phyloP scores from a whole-genome alignment of 2,113 vertebrate species.

The Stegostoma tigrinum region DNA sequence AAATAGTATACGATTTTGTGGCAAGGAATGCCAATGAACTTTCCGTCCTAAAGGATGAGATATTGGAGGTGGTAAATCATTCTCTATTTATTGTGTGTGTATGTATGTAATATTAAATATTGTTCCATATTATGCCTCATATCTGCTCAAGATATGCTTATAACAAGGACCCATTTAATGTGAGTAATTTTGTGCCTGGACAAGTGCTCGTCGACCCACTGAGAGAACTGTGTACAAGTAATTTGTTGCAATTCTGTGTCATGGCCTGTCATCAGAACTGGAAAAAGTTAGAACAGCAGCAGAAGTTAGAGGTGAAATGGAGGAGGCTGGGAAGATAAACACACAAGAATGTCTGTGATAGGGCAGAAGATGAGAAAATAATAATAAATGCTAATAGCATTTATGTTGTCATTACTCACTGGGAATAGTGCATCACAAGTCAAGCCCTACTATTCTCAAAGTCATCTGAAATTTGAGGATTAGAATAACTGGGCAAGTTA shows the following conservation, averaged over 20 bases:
- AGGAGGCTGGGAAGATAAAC: no score
- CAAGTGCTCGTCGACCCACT: not conserved
- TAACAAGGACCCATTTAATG: not conserved
- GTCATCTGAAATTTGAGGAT: no score
- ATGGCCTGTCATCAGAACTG: not conserved
- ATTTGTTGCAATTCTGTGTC: not conserved
- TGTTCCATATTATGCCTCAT: not conserved
- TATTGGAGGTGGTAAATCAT: slow-evolving; percentile 70
- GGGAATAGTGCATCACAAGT: no score
- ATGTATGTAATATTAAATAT: not conserved
- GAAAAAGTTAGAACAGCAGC: no score
- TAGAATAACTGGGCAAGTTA: no score
- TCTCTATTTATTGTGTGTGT: not conserved
- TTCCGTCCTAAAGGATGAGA: slow-evolving; percentile 83
- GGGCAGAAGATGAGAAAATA: no score
- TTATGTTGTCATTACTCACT: no score
- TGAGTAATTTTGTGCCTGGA: not conserved
- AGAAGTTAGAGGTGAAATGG: no score
- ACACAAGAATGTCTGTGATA: no score
- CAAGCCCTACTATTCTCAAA: no score
- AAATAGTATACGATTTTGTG: slow-evolving; percentile 83
- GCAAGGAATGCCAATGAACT: slow-evolving; percentile 84
- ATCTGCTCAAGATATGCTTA: no score
- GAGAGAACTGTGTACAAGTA: not conserved
- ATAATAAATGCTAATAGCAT: no score